phyloP scores from a whole-genome alignment of 2,888 invertebrate species.

The Tachina fera region DNA sequence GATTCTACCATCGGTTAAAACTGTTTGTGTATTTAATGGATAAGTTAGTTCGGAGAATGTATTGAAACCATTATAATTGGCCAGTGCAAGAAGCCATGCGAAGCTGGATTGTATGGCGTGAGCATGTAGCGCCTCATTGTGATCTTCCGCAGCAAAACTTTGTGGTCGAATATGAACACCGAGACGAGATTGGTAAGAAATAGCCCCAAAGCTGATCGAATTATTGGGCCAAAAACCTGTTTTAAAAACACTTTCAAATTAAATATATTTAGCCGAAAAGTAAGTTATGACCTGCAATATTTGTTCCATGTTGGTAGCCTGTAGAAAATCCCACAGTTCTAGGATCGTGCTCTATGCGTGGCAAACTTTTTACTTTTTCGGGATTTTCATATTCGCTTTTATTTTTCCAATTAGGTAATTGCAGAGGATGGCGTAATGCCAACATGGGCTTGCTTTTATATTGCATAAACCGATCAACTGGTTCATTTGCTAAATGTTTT shows the following conservation, averaged over 20 bases:
- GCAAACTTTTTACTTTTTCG: conserved; percentile 82
- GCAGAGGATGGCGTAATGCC: conserved; percentile 87
- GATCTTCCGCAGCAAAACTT: conserved; percentile 84
- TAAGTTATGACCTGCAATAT: conserved; percentile 87
- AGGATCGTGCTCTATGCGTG: conserved; percentile 86
- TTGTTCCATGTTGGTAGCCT: conserved; percentile 87
- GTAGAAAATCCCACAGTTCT: conserved; percentile 85
- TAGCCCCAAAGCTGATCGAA: conserved; percentile 88
- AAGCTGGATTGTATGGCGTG: conserved; percentile 92
- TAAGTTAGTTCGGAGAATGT: conserved; percentile 95
- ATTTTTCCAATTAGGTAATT: conserved; percentile 87
- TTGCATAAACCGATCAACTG: conserved; percentile 87
- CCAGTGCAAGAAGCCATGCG: conserved; percentile 91
- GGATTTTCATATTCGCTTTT: conserved; percentile 85
- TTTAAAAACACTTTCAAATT: conserved; percentile 5
- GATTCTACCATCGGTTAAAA: conserved; percentile 93
- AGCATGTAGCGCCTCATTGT: conserved; percentile 87
- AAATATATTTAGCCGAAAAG: background rate
- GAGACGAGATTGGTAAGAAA: conserved; percentile 89
- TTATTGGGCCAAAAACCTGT: conserved; percentile 94
- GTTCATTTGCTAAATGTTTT: conserved; percentile 84
- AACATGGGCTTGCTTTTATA: conserved; percentile 88
- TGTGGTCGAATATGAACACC: conserved; percentile 84
- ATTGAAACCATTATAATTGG: conserved; percentile 94
- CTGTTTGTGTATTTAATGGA: conserved; percentile 93